phyloP scores from a whole-genome alignment of 2,888 invertebrate species.

The Ochlodes sylvanus region DNA sequence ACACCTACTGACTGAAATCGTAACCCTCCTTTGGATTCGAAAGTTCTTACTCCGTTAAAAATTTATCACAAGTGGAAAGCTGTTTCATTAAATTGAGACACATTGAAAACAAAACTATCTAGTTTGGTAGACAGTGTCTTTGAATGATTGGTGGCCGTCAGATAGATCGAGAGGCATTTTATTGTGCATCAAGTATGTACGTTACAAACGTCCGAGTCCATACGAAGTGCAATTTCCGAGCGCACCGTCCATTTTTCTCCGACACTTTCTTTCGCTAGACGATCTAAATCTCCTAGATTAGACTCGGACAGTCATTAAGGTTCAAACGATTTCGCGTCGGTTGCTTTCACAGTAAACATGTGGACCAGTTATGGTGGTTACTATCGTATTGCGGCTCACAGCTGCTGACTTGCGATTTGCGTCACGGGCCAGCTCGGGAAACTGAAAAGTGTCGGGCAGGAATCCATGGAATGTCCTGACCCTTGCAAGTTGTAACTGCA shows the following conservation, averaged over 20 bases:
- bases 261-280: slow-evolving; percentile 27
- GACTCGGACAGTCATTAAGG: slow-evolving; percentile 35
- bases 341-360: slow-evolving; percentile 36
- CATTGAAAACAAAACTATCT: too few species aligned
- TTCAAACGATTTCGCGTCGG: slow-evolving; percentile 32
- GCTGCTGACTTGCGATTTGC: neutral
- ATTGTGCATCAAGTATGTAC: neutral
- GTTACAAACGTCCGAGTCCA: neutral
- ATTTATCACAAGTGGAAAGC: too few species aligned
- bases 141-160: too few species aligned
- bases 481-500: too few species aligned
- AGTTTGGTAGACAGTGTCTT: too few species aligned
- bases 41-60: too few species aligned
- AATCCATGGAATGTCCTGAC: too few species aligned
- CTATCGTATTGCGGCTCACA: neutral
- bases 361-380: slow-evolving; percentile 30
- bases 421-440: neutral
- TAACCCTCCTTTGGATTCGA: too few species aligned
- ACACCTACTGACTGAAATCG: too few species aligned
- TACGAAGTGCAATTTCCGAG: too few species aligned
- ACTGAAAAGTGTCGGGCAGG: neutral
- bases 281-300: slow-evolving; percentile 33
- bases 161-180: neutral
- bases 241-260: slow-evolving; percentile 21
- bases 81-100: too few species aligned